Evolutionary conservation across 1,140 invertebrate genomes (phyloP), one percentile per base, ranked within the genome.

Genomic region (Acromyrmex heyeri): DNA sequence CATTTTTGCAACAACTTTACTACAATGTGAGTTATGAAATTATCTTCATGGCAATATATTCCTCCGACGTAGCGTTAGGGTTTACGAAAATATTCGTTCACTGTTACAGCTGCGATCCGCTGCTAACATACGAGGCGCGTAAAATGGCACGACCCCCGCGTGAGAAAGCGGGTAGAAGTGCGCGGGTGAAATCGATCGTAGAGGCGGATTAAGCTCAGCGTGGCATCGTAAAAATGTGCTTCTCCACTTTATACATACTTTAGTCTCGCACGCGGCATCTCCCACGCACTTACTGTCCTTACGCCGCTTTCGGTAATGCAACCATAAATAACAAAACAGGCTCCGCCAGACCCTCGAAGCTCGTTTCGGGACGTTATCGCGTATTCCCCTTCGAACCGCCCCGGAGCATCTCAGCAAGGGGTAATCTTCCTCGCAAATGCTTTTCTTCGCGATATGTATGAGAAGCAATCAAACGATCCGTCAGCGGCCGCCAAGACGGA

Each of bases 251-350:
- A 89, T 91, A 91, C 89, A 87, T 91, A 89, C 87, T 91, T 91
- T 89, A 91, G 75, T 38, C 85, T 38, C 55, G 85, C 90, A 91
- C 89, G 79, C 85, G 90, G 85, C 79, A 76, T 87, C 89, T 91
- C 90, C 79, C 89, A 91, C 90, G 89, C 90, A 89, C 76, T 88
- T 86, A 64, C 78, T 90, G 90, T 90, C 72, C 87, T 85, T 88
- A 85, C 83, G 38, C 57, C 87, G 89, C 69, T 78, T 88, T 88
- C 87, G 87, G 90, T 91, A 91, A 91, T 91, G 89, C 90, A 91
- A 91, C 90, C 89, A 91, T 91, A 91, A 91, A 91, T 91, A 91
- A 91, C 87, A 77, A 81, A 91, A 87, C 70, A 91, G 79, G 79
- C 59, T 50, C 18, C 64, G 50, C 48, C 44, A 53, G 44, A 55